These are phyloP conservation scores for Himantopus leucocephalus DNA, from an alignment of 2,113 vertebrate genomes.

Conservation along the genomic window DNA sequence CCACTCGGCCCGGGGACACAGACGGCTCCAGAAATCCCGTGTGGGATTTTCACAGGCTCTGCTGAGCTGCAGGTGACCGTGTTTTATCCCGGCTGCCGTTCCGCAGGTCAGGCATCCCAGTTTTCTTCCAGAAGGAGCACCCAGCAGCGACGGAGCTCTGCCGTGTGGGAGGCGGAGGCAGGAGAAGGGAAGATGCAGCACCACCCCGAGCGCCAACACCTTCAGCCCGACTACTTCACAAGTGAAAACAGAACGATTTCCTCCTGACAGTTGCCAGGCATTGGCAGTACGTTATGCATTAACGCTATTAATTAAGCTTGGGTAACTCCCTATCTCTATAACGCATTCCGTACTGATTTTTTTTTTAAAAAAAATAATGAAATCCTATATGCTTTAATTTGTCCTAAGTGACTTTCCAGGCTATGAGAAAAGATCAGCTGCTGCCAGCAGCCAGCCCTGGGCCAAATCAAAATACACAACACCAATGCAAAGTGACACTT, in stretches of 20 bases:
- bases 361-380: background rate
- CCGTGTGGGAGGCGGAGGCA: background rate
- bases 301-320: background rate
- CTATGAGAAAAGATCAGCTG: background rate
- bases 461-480: background rate
- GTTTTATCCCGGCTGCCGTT: background rate
- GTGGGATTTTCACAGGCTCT: background rate
- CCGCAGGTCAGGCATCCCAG: background rate
- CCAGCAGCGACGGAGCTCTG: background rate
- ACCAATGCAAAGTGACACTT: background rate
- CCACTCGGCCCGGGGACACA: background rate
- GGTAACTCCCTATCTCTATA: background rate
- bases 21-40: background rate
- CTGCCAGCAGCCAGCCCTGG: background rate
- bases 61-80: no score
- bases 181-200: background rate
- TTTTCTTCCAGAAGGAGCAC: background rate
- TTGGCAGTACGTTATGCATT: background rate
- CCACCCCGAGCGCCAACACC: background rate
- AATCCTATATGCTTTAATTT: background rate
- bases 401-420: background rate
- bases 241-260: background rate
- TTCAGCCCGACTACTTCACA: background rate
- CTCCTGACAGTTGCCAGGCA: background rate
- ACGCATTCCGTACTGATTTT: no score